Evolutionary conservation across 2,797 vertebrate species (phyloP).

Genomic region (Xyrichtys novacula): DNA sequence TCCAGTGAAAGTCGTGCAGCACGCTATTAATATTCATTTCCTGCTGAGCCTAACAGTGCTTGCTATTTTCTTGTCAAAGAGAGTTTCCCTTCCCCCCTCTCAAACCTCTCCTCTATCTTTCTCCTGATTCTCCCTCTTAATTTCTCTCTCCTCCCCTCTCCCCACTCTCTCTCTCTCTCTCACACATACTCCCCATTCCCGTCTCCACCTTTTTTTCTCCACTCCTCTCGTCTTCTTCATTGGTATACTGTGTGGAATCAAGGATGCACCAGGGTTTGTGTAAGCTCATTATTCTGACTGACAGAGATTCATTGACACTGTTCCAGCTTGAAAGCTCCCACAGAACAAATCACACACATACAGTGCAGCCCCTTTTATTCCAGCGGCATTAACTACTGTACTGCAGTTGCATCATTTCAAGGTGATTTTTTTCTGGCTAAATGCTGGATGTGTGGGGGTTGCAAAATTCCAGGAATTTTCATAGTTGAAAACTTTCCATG

Average conservation of each 20-base stretch:
- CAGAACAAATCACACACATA: slow-evolving; percentile 4
- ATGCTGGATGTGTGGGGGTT: too few relatives aligned
- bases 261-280: slow-evolving; percentile 40
- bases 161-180: slow-evolving; percentile 8
- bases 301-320: slow-evolving; percentile 30
- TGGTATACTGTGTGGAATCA: slow-evolving; percentile 44
- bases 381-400: too few relatives aligned
- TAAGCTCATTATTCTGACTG: slow-evolving; percentile 66
- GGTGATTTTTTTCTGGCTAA: too few relatives aligned
- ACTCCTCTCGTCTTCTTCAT: slow-evolving; percentile 41
- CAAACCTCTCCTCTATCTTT: slow-evolving; percentile 4
- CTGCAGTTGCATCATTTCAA: too few relatives aligned
- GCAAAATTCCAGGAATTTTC: too few relatives aligned
- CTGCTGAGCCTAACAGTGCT: slow-evolving; percentile 42
- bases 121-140: slow-evolving; percentile 18
- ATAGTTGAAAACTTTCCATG: too few relatives aligned
- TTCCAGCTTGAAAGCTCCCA: slow-evolving; percentile 37
- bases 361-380: too few relatives aligned
- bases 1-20: slow-evolving; percentile 28
- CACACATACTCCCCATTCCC: slow-evolving; percentile 12
- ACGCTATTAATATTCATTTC: slow-evolving; percentile 63
- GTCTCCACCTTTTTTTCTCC: slow-evolving; percentile 28
- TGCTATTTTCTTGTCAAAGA: slow-evolving; percentile 57
- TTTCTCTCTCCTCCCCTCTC: background rate
- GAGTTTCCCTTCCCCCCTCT: slow-evolving; percentile 13